Conservation (phyloP, 2,113 vertebrate genomes). For the Oreochromis tanganicae region DNA sequence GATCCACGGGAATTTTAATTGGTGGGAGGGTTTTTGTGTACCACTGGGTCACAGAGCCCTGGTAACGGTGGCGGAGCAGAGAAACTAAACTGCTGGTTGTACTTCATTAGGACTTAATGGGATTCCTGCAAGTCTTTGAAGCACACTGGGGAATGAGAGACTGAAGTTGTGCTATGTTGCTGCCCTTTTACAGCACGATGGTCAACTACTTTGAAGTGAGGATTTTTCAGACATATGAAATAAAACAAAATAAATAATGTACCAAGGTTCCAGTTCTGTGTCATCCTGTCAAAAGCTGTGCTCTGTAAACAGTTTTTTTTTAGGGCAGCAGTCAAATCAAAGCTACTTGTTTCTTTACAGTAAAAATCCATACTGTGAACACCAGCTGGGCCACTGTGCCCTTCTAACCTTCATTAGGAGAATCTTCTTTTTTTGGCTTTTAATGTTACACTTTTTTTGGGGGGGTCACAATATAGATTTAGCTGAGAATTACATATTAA, state of each 20-base stretch:
- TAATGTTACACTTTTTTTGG: background rate
- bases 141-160: background rate
- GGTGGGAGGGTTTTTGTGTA: background rate
- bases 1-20: background rate
- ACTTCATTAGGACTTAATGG: background rate
- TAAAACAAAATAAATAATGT: background rate
- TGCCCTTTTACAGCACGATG: background rate
- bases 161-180: background rate
- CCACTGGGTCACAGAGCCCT: background rate
- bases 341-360: background rate
- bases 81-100: background rate
- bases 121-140: background rate
- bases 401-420: background rate
- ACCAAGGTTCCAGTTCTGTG: background rate
- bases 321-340: too few species aligned
- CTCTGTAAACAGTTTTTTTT: background rate
- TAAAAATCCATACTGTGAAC: background rate
- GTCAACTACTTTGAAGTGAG: background rate
- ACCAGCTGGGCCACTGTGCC: background rate
- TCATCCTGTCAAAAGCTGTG: background rate
- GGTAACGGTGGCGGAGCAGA: background rate
- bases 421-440: background rate
- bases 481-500: background rate
- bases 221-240: background rate
- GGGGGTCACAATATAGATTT: background rate